A percentile compares a stretch with the other conserved stretches of the same genome.
Evolutionary conservation across 2,113 vertebrate genomes (phyloP).

Genomic region (Melanerpes formicivorus): DNA sequence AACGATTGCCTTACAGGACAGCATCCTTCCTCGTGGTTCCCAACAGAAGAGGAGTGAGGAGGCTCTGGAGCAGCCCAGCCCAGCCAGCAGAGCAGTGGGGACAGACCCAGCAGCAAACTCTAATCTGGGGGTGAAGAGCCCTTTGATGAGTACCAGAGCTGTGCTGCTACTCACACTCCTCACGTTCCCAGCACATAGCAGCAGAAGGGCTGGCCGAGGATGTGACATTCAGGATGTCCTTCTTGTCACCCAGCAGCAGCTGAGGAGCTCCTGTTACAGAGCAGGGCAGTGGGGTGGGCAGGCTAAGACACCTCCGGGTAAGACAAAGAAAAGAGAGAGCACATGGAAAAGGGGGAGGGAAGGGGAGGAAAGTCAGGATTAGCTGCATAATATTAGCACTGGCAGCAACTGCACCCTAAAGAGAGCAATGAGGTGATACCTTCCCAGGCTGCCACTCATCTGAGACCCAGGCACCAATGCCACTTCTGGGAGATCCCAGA

Average conservation of each 20-base stretch:
- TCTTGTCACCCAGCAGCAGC: slow-evolving; percentile 72
- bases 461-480: slow-evolving; percentile 4
- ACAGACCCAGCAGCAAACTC: background rate
- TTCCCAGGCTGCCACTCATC: background rate
- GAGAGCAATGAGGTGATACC: background rate
- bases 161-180: background rate
- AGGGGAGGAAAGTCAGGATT: slow-evolving; percentile 6
- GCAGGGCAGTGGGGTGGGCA: slow-evolving; percentile 59
- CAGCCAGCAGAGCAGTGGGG: background rate
- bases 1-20: background rate
- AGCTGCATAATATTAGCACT: slow-evolving; percentile 14
- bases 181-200: background rate
- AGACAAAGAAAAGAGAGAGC: slow-evolving; percentile 31
- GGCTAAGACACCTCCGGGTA: slow-evolving; percentile 43
- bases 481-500: slow-evolving; percentile 30
- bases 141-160: background rate
- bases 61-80: background rate
- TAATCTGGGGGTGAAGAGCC: background rate
- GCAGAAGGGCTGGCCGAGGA: background rate
- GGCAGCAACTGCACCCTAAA: slow-evolving; percentile 36
- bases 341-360: slow-evolving; percentile 33
- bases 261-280: slow-evolving; percentile 76
- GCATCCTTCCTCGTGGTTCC: background rate
- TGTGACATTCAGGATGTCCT: slow-evolving; percentile 57
- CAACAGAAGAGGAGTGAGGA: background rate